Base-by-base conservation (phyloP, 1,140 invertebrate genomes). In the Coelopa frigida region DNA sequence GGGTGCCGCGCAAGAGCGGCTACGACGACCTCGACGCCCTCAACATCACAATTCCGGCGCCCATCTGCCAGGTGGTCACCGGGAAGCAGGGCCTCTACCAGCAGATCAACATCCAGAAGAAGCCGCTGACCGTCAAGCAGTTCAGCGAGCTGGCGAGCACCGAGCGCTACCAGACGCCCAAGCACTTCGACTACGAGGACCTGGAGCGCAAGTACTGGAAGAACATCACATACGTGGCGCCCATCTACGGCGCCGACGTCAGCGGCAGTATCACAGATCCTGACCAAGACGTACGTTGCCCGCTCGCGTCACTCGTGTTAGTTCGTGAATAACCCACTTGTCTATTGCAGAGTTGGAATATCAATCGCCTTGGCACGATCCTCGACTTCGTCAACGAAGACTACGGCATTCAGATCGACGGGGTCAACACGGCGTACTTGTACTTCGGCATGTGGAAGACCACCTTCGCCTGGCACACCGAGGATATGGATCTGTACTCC, bases 371-470 rank as follows among this genome's bases (percentile, higher is more conserved):
- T 4, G 90, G 91, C 0, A 94, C 93, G 0, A 95, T 98, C 40
- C 70, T 99, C 5, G 94, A 99, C 71, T 88, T 84, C 60, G 90
- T 97, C 0, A 91, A 91, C 68, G 85, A 90, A 59, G 92, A 97
- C 68, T 96, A 97, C 73, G 92, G 92, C 2, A 94, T 97, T 36
- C 86, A 89, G 52, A 98, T 99, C 37, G 89, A 94, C 61, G 96
- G 96, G 12, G 97, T 99, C 0, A 99, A 98, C 69, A 99, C 95
- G 0, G 92, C 95, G 0, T 99, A 99, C 72, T 71, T 99, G 6
- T 99, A 99, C 70, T 99, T 98, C 74, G 97, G 97, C 22, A 99
- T 98, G 94, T 99, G 94, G 94, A 99, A 98, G 72, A 97, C 94
- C 0, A 95, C 93, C 1, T 99, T 99, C 72, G 91, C 94, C 0